Evolutionary conservation across 2,797 vertebrate genomes (phyloP).

Genomic region (Eulemur albifrons): DNA sequence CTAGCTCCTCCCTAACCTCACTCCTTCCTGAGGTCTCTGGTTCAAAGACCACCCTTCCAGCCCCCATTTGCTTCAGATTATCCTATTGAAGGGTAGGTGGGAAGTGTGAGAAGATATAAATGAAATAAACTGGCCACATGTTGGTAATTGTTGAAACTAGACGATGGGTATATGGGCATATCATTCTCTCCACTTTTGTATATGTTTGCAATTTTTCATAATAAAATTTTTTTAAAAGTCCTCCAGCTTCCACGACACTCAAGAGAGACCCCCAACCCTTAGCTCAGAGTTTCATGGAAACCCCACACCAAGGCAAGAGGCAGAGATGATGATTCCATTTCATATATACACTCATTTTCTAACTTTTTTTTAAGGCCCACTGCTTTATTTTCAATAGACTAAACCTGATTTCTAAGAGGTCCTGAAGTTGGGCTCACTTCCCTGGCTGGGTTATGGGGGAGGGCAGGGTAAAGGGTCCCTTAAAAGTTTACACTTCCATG

Average conservation of each 20-base stretch:
- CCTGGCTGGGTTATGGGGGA: constrained; percentile 64
- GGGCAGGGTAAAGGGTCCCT: constrained; percentile 62
- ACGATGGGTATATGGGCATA: not conserved
- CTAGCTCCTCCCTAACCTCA: not conserved
- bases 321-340: constrained; percentile 53
- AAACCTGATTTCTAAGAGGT: constrained; percentile 70
- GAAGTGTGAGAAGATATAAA: constrained; percentile 2
- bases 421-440: constrained; percentile 62
- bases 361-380: constrained; percentile 72
- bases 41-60: not conserved
- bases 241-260: constrained; percentile 54
- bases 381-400: constrained; percentile 76
- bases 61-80: not conserved
- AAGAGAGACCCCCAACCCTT: constrained; percentile 35
- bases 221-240: constrained; percentile 69
- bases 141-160: constrained; percentile 40
- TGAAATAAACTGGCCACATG: constrained; percentile 15
- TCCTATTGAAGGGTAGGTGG: not conserved
- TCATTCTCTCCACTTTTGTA: constrained; percentile 69
- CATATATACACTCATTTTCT: constrained; percentile 70
- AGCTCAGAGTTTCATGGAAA: constrained; percentile 43
- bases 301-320: constrained; percentile 45
- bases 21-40: not conserved
- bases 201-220: constrained; percentile 76
- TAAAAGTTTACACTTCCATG: constrained; percentile 78